Percentiles rank a stretch among this genome's conserved stretches.
Conservation (phyloP, 37 sponge, comb jelly and placozoan genomes). For the Axinella damicornis region DNA sequence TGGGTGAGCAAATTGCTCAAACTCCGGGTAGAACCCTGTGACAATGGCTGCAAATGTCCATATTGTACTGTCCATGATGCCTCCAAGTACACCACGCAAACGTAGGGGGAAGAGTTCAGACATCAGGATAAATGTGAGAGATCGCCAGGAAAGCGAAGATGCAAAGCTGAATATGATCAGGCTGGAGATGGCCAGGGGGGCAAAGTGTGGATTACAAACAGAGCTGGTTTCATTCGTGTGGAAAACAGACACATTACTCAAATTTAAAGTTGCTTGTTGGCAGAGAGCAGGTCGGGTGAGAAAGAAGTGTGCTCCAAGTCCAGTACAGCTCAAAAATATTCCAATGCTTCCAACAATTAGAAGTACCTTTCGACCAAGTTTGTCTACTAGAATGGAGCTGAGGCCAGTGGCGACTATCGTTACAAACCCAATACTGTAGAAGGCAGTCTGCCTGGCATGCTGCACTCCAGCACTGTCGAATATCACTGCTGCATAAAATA, state of each 20-base stretch:
- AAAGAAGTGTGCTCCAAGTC: conserved; percentile 51
- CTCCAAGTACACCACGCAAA: conserved; percentile 55
- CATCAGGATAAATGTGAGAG: conserved; percentile 72
- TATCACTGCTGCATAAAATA: conserved; percentile 48
- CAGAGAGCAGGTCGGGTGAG: conserved; percentile 18
- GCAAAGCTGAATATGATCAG: conserved; percentile 50
- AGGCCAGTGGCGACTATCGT: conserved; percentile 20
- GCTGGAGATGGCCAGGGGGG: conserved; percentile 27
- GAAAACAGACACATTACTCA: not conserved
- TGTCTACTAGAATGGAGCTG: conserved; percentile 65
- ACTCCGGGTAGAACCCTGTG: conserved; percentile 36
- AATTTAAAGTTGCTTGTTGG: not conserved
- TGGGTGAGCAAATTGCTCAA: not conserved
- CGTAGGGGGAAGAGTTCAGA: conserved; percentile 73
- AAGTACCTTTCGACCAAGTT: conserved; percentile 66
- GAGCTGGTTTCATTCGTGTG: not conserved
- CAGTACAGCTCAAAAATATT: conserved; percentile 31
- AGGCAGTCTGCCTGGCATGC: conserved; percentile 5
- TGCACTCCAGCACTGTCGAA: conserved; percentile 36
- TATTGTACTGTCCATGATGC: conserved; percentile 42
- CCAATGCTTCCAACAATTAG: conserved; percentile 44
- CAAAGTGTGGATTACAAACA: conserved; percentile 4
- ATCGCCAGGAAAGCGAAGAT: conserved; percentile 66
- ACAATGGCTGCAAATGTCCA: conserved; percentile 55
- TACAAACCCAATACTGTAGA: conserved; percentile 34